A percentile compares a stretch with the other conserved stretches of the same genome.
These are phyloP conservation scores for Lutjanus campechanus DNA, from an alignment of 2,797 vertebrate genomes.

Conservation along the genomic window DNA sequence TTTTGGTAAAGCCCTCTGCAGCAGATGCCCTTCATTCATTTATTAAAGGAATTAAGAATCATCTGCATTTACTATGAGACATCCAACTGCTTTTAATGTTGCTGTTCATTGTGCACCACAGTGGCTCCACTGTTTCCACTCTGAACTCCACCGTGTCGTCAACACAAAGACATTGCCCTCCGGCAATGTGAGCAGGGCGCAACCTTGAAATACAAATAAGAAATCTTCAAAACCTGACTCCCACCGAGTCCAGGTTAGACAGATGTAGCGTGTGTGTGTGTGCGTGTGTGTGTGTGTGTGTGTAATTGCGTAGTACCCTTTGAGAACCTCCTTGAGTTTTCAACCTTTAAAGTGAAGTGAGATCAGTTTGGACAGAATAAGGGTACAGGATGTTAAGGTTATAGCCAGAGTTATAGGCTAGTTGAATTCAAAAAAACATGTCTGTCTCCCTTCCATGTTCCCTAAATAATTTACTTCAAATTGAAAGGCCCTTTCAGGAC, in stretches of 20 bases:
- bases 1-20: not conserved
- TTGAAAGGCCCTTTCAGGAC: too few relatives aligned
- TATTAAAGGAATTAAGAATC: not conserved
- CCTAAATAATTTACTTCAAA: too few relatives aligned
- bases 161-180: constrained; percentile 65
- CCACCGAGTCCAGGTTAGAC: constrained; percentile 41
- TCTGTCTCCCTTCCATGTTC: not conserved
- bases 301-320: constrained; percentile 5
- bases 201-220: constrained; percentile 72
- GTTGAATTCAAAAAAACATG: not conserved
- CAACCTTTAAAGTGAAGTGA: constrained; percentile 45
- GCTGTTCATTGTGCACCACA: constrained; percentile 21
- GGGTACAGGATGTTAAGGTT: constrained; percentile 43
- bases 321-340: constrained; percentile 36
- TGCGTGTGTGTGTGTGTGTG: constrained; percentile 10
- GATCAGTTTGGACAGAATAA: constrained; percentile 58
- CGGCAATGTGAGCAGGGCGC: constrained; percentile 64
- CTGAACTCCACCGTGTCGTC: constrained; percentile 42
- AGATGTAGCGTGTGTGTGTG: not conserved
- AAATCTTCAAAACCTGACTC: constrained; percentile 59
- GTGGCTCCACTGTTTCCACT: constrained; percentile 36
- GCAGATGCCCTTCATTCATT: constrained; percentile 12
- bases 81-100: constrained; percentile 45
- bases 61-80: not conserved
- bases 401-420: not conserved